Evolutionary conservation across 1,140 invertebrate species (phyloP).

Genomic region (Proctacanthus coquilletti): DNA sequence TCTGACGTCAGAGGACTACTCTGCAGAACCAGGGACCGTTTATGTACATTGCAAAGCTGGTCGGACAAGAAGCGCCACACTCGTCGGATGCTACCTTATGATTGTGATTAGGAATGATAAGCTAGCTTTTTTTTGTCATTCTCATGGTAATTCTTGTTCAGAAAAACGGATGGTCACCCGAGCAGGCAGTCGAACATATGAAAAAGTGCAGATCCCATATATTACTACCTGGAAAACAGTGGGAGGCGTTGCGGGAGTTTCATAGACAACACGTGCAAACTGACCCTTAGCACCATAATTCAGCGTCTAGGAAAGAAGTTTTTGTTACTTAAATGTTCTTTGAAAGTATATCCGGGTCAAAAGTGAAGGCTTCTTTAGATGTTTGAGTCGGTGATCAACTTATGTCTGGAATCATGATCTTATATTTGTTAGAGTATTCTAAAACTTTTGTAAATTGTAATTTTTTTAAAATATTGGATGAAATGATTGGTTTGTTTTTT

Average conservation of each 20-base stretch:
- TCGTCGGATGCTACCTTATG: conserved; percentile 95
- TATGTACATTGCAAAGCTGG: conserved; percentile 99
- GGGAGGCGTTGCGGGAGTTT: conserved; percentile 65
- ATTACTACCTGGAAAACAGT: conserved; percentile 68
- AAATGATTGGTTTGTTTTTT: no score
- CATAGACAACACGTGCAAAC: conserved; percentile 38
- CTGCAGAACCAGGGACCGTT: conserved; percentile 44
- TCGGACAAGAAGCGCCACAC: conserved; percentile 84
- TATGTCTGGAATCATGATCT: no score
- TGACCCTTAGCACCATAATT: conserved; percentile 6
- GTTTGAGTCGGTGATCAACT: no score
- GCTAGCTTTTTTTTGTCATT: conserved; percentile 5
- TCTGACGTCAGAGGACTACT: conserved; percentile 7
- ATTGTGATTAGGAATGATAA: conserved; percentile 39
- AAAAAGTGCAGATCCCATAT: conserved; percentile 66
- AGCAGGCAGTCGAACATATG: conserved; percentile 73
- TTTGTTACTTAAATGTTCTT: no score
- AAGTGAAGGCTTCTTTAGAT: no score
- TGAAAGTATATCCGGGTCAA: no score
- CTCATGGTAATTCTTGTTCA: conserved; percentile 21
- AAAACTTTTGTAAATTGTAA: no score
- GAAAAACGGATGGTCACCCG: conserved; percentile 78
- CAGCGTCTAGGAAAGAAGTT: no score
- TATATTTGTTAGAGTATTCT: no score
- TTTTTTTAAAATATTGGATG: no score